Conservation (phyloP, 2,113 vertebrate species). For the Chlorodrepanis virens region DNA sequence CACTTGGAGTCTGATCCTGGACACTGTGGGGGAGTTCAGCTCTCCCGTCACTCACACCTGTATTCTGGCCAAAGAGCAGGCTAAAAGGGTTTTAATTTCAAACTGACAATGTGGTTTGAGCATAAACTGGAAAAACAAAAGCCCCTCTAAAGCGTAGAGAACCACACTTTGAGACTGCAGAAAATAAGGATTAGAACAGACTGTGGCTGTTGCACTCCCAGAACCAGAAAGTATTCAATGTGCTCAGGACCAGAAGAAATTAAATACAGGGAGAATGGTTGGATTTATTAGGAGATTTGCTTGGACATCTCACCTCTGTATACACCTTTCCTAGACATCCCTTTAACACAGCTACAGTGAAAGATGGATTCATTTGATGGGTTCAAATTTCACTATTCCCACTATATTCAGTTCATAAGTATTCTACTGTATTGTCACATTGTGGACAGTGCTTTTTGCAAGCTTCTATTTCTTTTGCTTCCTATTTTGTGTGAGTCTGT, state of each 20-base stretch:
- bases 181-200: neutral
- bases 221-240: neutral
- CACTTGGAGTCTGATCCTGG: neutral
- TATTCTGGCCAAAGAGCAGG: neutral
- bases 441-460: neutral
- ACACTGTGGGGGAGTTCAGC: neutral
- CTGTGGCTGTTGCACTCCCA: neutral
- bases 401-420: neutral
- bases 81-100: constrained; percentile 20
- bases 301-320: neutral
- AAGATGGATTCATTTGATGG: neutral
- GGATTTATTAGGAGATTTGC: neutral
- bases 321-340: neutral
- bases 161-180: neutral
- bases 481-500: neutral
- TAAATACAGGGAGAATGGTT: neutral
- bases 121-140: neutral
- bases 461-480: neutral
- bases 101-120: neutral
- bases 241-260: neutral
- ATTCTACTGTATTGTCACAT: neutral
- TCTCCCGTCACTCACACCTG: neutral
- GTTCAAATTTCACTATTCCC: neutral
- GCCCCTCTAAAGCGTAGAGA: neutral
- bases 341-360: neutral